A percentile compares a stretch with the other conserved stretches of the same genome.
Evolutionary conservation across 2,797 vertebrate genomes (phyloP).

Genomic region (Sarcoramphus papa): DNA sequence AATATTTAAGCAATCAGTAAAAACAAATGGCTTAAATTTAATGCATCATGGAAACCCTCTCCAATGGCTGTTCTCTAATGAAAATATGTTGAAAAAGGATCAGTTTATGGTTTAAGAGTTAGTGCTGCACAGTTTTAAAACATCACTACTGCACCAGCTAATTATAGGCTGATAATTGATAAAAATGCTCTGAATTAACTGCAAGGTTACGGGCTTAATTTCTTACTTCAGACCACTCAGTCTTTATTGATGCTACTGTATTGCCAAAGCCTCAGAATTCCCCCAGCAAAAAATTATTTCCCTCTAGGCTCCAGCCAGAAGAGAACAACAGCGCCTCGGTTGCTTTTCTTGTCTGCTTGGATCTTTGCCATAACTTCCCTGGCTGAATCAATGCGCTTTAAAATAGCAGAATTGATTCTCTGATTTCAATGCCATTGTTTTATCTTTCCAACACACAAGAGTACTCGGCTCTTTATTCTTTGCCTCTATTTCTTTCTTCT

Average conservation of each 20-base stretch:
- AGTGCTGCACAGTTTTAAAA: background rate
- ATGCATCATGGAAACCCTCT: background rate
- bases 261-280: conserved; percentile 22
- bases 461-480: background rate
- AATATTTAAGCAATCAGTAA: conserved; percentile 13
- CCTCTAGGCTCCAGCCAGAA: conserved; percentile 14
- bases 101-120: background rate
- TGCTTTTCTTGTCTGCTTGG: background rate
- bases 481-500: background rate
- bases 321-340: background rate
- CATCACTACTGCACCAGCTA: background rate
- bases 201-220: conserved; percentile 7
- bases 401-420: conserved; percentile 58
- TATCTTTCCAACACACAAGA: conserved; percentile 21
- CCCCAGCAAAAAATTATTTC: conserved; percentile 18
- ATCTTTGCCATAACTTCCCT: conserved; percentile 33
- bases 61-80: background rate
- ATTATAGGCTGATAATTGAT: background rate
- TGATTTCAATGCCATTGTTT: conserved; percentile 57
- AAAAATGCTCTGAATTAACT: conserved; percentile 39
- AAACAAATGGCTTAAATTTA: background rate
- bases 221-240: conserved; percentile 14
- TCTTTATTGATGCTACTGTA: conserved; percentile 24
- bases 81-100: background rate
- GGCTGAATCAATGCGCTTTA: conserved; percentile 61